These are phyloP conservation scores for Bombus difficillimus DNA, from an alignment of 1,140 invertebrate genomes.

Conservation along the genomic window DNA sequence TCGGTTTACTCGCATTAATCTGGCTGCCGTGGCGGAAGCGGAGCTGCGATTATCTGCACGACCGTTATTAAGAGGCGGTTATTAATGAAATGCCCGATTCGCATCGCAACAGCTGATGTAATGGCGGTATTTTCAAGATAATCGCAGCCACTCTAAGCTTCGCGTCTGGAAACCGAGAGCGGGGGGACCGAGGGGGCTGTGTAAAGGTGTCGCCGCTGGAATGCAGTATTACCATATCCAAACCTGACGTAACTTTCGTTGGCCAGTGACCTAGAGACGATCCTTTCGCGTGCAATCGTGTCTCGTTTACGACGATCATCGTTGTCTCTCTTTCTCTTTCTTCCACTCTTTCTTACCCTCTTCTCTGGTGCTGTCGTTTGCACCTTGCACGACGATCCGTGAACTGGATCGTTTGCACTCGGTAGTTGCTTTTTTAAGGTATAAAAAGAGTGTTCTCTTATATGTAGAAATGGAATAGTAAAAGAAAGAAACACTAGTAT, in stretches of 20 bases:
- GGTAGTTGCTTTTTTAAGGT: too few relatives aligned
- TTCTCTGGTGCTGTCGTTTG: not conserved
- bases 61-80: conserved; percentile 63
- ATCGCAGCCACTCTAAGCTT: conserved; percentile 60
- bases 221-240: conserved; percentile 77
- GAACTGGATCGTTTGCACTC: conserved; percentile 11
- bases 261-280: conserved; percentile 76
- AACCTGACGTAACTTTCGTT: conserved; percentile 76
- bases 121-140: conserved; percentile 59
- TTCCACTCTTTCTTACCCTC: not conserved
- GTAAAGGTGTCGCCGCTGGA: conserved; percentile 72
- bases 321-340: conserved; percentile 16
- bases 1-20: conserved; percentile 41
- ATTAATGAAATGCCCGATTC: conserved; percentile 58
- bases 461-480: too few relatives aligned
- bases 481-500: too few relatives aligned
- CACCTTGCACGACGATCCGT: conserved; percentile 9
- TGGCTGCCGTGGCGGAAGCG: conserved; percentile 54
- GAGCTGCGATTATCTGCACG: conserved; percentile 55
- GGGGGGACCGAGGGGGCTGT: conserved; percentile 30
- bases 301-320: conserved; percentile 58
- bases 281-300: conserved; percentile 67
- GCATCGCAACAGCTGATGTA: conserved; percentile 49
- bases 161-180: conserved; percentile 23
- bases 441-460: too few relatives aligned